Conservation (phyloP, 2,888 invertebrate species). For the Ischnura elegans region DNA sequence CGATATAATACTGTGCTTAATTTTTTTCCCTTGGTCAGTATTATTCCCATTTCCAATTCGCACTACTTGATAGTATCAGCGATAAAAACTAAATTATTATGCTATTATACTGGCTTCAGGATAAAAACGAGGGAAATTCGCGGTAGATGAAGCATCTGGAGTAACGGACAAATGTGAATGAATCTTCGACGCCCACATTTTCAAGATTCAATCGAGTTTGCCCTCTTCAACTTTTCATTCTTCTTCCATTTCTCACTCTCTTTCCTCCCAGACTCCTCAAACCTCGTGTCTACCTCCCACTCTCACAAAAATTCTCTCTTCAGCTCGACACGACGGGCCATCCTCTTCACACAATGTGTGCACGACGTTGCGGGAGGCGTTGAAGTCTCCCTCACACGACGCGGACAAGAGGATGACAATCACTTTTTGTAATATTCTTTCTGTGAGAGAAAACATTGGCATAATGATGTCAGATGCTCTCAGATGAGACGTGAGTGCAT, state of each 20-base stretch:
- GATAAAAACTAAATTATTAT: not conserved
- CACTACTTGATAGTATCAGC: not conserved
- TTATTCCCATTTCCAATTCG: not conserved
- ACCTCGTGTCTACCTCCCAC: not conserved
- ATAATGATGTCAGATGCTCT: constrained; percentile 61
- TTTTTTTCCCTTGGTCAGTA: too few species aligned
- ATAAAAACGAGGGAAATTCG: not conserved
- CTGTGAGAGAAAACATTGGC: constrained; percentile 53
- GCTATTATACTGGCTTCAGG: not conserved
- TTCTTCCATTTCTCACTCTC: not conserved
- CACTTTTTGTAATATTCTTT: constrained; percentile 59
- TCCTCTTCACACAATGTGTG: constrained; percentile 14
- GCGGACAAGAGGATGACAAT: constrained; percentile 57
- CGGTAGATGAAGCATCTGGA: not conserved
- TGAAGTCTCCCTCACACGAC: constrained; percentile 44
- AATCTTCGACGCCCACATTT: not conserved
- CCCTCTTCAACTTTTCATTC: constrained; percentile 6
- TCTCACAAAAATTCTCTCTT: not conserved
- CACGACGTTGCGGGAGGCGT: not conserved
- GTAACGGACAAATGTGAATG: not conserved
- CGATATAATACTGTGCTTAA: too few species aligned
- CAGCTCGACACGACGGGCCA: not conserved
- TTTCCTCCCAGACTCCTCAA: not conserved
- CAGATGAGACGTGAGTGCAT: constrained; percentile 17
- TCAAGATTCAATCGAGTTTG: not conserved